phyloP scores from a whole-genome alignment of 2,113 vertebrate species.

The Astur gentilis region DNA sequence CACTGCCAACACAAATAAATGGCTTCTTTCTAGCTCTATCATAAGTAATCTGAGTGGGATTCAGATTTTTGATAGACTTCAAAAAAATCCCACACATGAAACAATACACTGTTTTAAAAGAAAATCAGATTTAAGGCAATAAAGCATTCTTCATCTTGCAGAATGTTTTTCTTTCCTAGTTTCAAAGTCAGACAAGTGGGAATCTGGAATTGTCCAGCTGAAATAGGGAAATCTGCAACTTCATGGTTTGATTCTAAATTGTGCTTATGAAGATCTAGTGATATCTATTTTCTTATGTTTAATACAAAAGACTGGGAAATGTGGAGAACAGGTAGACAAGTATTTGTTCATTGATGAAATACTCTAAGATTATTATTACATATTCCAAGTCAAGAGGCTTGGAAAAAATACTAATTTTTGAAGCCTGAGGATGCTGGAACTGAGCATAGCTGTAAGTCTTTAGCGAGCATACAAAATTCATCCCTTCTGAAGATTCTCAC shows the following conservation, averaged over 20 bases:
- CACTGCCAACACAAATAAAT: constrained; percentile 82
- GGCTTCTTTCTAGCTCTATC: constrained; percentile 68
- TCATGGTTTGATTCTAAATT: neutral
- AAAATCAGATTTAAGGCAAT: constrained; percentile 64
- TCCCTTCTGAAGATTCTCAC: neutral
- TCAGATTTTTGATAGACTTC: constrained; percentile 78
- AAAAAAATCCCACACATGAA: constrained; percentile 68
- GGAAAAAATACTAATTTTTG: neutral
- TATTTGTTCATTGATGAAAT: neutral
- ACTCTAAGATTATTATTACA: neutral
- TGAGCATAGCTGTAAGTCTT: neutral
- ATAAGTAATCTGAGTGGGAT: constrained; percentile 78
- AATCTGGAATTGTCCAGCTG: constrained; percentile 36
- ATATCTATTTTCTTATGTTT: neutral
- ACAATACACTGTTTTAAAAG: constrained; percentile 72
- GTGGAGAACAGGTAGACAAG: neutral
- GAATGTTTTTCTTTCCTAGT: constrained; percentile 52
- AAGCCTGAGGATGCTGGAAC: neutral
- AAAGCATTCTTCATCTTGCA: constrained; percentile 60
- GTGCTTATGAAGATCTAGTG: neutral
- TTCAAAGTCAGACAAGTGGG: constrained; percentile 21
- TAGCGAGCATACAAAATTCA: neutral
- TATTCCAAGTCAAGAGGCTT: neutral
- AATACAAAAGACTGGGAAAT: neutral
- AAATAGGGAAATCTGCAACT: constrained; percentile 22